Evolutionary conservation across 2,113 vertebrate genomes (phyloP), one percentile per base, ranked within the genome.

Genomic region (Spermophilus dauricus): DNA sequence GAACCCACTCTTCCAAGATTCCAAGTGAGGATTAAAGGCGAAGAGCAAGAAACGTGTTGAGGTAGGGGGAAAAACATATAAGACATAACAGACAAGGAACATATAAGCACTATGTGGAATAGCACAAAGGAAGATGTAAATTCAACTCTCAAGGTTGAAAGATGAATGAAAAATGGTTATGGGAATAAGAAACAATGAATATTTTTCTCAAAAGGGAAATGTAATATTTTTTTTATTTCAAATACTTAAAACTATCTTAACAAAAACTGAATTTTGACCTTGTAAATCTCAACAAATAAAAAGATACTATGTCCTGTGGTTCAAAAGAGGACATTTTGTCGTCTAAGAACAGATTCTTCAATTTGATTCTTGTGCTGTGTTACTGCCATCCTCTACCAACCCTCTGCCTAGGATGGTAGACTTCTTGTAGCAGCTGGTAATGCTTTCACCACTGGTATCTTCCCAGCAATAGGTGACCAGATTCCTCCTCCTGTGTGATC

Each of bases 11-110:
- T 87, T 69, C 34, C 17, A 48, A 77, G 65, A 82, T 48, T 61
- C 70, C 95, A 92, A 94, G 18, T 92, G 80, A 94, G 17, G 75
- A 80, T 65, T 63, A 89, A 80, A 89, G 39, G 61, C 65, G 89
- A 94, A 92, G 20, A 72, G 8, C 5, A 89, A 95, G 37, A 91
- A 89, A 53, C 11, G 8, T 63, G 8, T 48, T 73, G 34, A 56
- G 13, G 17, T 37, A 56, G 17, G 37, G 8, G 20, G 18, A 13
- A 80, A 10, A 45, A 45, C 8, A 45, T 45, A 45, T 45, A 45
- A 45, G 45, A 45, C 45, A 9, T 45, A 45, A 45, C 13, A 78
- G 9, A 34, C 18, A 61, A 42, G 32, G 17, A 69, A 95, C 85
- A 86, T 16, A 22, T 14, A 76, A 73, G 5, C 51, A 24, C 10